These are phyloP conservation scores for Ophion ellenae DNA, from an alignment of 2,888 invertebrate species.

Conservation along the genomic window DNA sequence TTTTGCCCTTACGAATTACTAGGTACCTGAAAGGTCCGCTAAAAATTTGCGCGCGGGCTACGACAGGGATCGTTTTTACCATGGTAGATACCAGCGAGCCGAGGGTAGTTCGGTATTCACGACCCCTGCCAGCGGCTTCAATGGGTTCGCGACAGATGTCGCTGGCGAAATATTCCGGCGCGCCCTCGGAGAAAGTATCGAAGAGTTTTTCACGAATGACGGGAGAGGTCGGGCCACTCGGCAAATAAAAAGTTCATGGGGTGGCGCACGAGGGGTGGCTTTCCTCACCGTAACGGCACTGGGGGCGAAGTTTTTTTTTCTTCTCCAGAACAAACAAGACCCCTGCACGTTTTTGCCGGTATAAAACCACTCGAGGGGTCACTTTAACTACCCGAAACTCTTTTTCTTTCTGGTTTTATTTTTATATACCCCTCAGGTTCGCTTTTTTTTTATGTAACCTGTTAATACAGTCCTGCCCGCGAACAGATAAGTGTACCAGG, in stretches of 20 bases:
- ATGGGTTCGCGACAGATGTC: constrained; percentile 70
- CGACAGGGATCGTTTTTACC: constrained; percentile 55
- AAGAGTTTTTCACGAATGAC: constrained; percentile 58
- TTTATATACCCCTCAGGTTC: constrained; percentile 8
- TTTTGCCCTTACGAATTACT: background rate
- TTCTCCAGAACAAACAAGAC: constrained; percentile 51
- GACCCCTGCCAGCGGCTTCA: constrained; percentile 60
- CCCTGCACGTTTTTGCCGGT: constrained; percentile 49
- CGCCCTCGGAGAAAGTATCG: constrained; percentile 59
- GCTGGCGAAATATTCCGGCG: constrained; percentile 63
- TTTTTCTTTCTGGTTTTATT: constrained; percentile 30
- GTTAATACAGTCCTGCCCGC: constrained; percentile 29
- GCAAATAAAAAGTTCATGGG: constrained; percentile 69
- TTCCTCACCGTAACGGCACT: constrained; percentile 29
- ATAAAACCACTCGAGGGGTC: constrained; percentile 59
- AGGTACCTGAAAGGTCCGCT: background rate
- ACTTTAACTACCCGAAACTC: constrained; percentile 43
- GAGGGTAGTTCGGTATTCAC: constrained; percentile 44
- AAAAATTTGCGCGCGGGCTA: constrained; percentile 29
- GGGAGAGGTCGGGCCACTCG: constrained; percentile 66
- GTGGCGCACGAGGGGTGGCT: constrained; percentile 65
- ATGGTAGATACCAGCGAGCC: constrained; percentile 31
- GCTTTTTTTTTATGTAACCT: constrained; percentile 38
- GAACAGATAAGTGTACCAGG: background rate
- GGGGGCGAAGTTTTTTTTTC: constrained; percentile 35